Conservation (phyloP, 2,888 invertebrate species). For the Strigamia crassipes region DNA sequence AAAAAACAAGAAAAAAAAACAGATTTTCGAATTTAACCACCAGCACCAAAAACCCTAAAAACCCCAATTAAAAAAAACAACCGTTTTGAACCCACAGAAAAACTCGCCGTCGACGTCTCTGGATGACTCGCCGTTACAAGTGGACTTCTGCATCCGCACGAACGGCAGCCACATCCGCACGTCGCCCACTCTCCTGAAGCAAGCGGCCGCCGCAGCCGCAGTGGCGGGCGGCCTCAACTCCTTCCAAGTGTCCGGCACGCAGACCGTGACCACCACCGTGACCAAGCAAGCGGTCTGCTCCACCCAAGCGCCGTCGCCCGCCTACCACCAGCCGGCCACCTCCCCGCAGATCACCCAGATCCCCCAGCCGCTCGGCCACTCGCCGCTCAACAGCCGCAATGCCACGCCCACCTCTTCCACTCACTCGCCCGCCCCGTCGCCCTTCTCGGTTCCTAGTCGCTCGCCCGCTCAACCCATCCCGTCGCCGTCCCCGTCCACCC, state of each 20-base stretch:
- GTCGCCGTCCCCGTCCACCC: slow-evolving; percentile 48
- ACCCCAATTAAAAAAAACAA: too few relatives aligned
- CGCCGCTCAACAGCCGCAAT: slow-evolving; percentile 45
- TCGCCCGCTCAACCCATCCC: slow-evolving; percentile 48
- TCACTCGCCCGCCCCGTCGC: slow-evolving; percentile 45
- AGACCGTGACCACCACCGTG: slow-evolving; percentile 23
- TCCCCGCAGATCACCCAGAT: slow-evolving; percentile 47
- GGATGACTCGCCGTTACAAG: slow-evolving; percentile 41
- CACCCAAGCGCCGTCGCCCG: slow-evolving; percentile 50
- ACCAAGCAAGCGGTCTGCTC: slow-evolving; percentile 43
- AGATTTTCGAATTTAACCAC: too few relatives aligned
- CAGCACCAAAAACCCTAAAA: too few relatives aligned
- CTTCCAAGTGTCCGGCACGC: slow-evolving; percentile 45
- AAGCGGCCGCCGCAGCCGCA: background rate
- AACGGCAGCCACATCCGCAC: slow-evolving; percentile 39
- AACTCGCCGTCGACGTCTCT: slow-evolving; percentile 8
- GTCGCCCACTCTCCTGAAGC: background rate
- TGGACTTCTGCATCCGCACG: slow-evolving; percentile 42
- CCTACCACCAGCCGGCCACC: slow-evolving; percentile 42
- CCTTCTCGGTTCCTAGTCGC: slow-evolving; percentile 46
- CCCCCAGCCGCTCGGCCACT: too few relatives aligned
- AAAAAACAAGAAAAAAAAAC: too few relatives aligned
- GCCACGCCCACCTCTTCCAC: slow-evolving; percentile 6
- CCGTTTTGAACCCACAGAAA: background rate
- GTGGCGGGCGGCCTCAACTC: slow-evolving; percentile 1